These are phyloP conservation scores for Graphium colonna DNA, from an alignment of 2,888 invertebrate species.

Conservation along the genomic window DNA sequence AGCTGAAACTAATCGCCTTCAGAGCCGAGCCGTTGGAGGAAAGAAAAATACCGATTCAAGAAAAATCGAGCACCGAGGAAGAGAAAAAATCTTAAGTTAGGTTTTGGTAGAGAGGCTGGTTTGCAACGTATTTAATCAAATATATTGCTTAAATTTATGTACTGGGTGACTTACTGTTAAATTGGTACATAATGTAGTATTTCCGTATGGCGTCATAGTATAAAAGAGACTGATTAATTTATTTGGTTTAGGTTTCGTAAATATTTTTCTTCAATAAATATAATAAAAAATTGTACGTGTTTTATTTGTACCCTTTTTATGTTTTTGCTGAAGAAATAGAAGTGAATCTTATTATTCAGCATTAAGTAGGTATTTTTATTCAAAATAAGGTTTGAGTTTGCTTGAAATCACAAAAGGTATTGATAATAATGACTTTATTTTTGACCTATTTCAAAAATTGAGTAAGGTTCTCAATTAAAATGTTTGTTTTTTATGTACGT, in stretches of 20 bases:
- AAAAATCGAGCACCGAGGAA: slow-evolving; percentile 36
- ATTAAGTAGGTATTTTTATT: no score
- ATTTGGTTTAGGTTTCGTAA: neutral
- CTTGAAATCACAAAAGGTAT: no score
- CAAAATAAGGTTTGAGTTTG: no score
- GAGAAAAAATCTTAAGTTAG: slow-evolving; percentile 1
- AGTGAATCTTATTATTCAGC: no score
- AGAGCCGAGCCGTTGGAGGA: slow-evolving; percentile 59
- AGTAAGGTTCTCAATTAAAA: no score
- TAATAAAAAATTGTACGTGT: neutral
- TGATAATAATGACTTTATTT: no score
- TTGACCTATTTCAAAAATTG: no score
- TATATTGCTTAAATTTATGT: neutral
- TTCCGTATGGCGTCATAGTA: neutral
- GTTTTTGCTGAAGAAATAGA: no score
- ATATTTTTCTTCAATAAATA: neutral
- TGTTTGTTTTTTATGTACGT: no score
- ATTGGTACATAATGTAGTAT: neutral
- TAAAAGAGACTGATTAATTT: slow-evolving; percentile 18
- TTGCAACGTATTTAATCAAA: neutral
- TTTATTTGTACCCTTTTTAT: neutral
- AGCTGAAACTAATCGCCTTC: slow-evolving; percentile 85
- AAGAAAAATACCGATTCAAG: slow-evolving; percentile 56
- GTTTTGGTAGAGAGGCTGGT: neutral
- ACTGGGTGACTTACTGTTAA: neutral